Evolutionary conservation across 2,113 vertebrate genomes (phyloP).

Genomic region (Grammomys dolichurus): DNA sequence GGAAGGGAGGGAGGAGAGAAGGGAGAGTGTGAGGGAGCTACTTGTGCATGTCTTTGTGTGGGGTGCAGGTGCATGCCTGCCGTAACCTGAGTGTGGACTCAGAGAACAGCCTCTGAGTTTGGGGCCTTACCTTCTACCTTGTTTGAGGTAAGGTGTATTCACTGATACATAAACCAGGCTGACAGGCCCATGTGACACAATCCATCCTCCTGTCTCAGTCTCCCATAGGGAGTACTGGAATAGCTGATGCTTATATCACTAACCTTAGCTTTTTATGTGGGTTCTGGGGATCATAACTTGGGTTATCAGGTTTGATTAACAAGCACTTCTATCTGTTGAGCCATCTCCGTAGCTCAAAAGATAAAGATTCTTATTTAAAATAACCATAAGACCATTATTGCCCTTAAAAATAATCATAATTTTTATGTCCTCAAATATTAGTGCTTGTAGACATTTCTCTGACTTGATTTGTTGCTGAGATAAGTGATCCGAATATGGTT

Average conservation of each 20-base stretch:
- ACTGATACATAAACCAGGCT: neutral
- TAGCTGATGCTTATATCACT: neutral
- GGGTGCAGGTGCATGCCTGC: neutral
- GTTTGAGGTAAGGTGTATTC: neutral
- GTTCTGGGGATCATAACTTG: neutral
- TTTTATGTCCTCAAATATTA: slow-evolving; percentile 28
- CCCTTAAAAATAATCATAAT: slow-evolving; percentile 40
- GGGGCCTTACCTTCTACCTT: neutral
- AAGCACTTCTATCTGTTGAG: neutral
- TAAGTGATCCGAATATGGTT: neutral
- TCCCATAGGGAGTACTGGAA: neutral
- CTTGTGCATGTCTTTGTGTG: neutral
- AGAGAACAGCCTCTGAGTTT: neutral
- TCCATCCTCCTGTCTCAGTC: neutral
- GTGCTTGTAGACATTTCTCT: neutral
- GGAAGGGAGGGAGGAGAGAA: neutral
- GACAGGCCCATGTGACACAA: neutral
- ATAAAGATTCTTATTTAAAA: neutral
- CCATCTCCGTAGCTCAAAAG: neutral
- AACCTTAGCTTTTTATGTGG: neutral
- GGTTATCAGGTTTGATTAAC: neutral
- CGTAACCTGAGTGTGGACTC: neutral
- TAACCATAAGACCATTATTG: neutral
- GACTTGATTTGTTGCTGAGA: slow-evolving; percentile 1
- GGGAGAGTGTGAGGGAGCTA: neutral